A percentile compares a stretch with the other conserved stretches of the same genome.
phyloP scores from a whole-genome alignment of 64 coral and sea anemone genomes.

The Pachyseris speciosa region DNA sequence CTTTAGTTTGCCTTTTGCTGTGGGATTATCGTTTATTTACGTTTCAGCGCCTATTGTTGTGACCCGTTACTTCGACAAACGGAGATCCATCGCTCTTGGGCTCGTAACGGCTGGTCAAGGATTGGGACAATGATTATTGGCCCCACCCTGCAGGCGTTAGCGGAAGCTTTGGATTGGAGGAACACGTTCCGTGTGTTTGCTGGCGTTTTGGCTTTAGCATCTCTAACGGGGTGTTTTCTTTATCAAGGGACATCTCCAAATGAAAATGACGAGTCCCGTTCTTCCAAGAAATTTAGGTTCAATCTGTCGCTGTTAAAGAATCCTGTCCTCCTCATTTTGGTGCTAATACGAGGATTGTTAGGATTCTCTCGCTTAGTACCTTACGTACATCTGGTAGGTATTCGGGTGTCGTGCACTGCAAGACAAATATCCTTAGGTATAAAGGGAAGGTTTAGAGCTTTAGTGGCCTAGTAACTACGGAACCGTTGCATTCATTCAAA shows the following conservation, averaged over 20 bases:
- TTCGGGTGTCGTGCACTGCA: no score
- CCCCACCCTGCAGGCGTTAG: not conserved
- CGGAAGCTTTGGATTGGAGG: constrained; percentile 1
- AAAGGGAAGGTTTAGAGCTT: no score
- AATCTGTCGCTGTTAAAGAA: constrained; percentile 5
- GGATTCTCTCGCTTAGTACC: not conserved
- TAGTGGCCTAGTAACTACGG: no score
- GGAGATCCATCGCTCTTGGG: constrained; percentile 17
- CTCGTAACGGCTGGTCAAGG: constrained; percentile 8
- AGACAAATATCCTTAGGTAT: no score
- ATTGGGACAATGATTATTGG: constrained; percentile 38
- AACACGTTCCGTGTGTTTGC: not conserved
- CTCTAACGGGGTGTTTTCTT: not conserved
- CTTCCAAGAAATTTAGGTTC: not conserved
- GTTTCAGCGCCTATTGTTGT: not conserved
- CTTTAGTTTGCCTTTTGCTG: constrained; percentile 26
- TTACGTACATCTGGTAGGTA: constrained; percentile 25
- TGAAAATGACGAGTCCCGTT: not conserved
- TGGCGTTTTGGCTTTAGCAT: not conserved
- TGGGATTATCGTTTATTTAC: not conserved
- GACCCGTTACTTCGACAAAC: not conserved
- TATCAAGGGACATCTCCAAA: not conserved
- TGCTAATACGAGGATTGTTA: not conserved
- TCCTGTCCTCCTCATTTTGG: not conserved
- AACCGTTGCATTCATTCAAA: no score